These are phyloP conservation scores for Microchirus variegatus DNA, from an alignment of 2,797 vertebrate genomes.

Conservation along the genomic window DNA sequence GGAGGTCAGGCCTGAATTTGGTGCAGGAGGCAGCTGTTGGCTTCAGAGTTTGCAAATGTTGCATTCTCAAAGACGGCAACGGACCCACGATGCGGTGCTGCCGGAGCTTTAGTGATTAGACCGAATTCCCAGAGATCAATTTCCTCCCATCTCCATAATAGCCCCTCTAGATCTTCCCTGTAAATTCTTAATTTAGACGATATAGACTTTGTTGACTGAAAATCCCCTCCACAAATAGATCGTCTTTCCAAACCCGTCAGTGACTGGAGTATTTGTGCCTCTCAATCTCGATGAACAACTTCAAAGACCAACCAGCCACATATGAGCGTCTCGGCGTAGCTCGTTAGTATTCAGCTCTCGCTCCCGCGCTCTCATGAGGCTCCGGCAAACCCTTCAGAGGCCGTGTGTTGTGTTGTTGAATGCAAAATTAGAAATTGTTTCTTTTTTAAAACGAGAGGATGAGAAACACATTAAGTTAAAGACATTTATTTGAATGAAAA, in stretches of 20 bases:
- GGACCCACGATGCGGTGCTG: no score
- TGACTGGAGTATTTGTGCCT: background rate
- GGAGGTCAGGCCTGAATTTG: no score
- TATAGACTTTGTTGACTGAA: no score
- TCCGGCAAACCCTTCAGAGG: background rate
- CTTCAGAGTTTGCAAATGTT: no score
- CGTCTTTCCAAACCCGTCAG: background rate
- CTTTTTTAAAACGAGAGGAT: background rate
- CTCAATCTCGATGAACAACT: slow-evolving; percentile 1
- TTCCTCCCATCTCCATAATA: background rate
- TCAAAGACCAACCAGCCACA: background rate
- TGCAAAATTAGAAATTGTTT: background rate
- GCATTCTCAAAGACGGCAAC: no score
- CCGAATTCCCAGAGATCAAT: slow-evolving; percentile 21
- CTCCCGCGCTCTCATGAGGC: background rate
- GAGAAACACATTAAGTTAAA: no score
- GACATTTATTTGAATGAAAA: no score
- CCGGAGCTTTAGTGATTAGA: slow-evolving; percentile 26
- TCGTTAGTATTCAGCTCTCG: slow-evolving; percentile 9
- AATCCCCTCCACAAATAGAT: background rate
- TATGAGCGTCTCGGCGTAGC: background rate
- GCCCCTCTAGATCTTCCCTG: background rate
- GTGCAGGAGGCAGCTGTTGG: no score
- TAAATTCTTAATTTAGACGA: no score
- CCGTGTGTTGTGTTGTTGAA: background rate